Evolutionary conservation across 2,113 vertebrate genomes (phyloP).

Genomic region (Glaucomys volans): DNA sequence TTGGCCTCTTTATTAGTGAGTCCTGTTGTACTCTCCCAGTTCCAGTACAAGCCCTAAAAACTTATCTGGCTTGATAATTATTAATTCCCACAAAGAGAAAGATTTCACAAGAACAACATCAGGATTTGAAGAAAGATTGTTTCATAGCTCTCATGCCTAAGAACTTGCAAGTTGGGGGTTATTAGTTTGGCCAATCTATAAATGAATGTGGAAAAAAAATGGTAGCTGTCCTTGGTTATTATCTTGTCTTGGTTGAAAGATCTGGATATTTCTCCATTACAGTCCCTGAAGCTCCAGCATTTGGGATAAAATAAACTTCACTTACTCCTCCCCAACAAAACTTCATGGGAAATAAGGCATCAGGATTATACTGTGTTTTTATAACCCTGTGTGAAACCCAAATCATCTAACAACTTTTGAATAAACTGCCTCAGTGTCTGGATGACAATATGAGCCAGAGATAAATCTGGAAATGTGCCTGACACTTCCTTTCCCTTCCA

Average conservation of each 20-base stretch:
- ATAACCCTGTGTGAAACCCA: conserved; percentile 39
- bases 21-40: not conserved
- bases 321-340: not conserved
- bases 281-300: not conserved
- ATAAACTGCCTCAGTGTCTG: conserved; percentile 14
- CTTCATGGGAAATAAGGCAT: conserved; percentile 62
- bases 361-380: conserved; percentile 40
- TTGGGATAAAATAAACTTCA: not conserved
- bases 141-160: not conserved
- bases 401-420: conserved; percentile 39
- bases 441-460: not conserved
- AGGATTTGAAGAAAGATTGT: not conserved
- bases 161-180: not conserved
- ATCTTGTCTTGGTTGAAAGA: not conserved
- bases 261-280: not conserved
- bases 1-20: not conserved
- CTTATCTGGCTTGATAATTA: not conserved
- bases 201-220: not conserved
- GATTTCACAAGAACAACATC: not conserved
- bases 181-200: not conserved
- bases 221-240: not conserved
- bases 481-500: not conserved
- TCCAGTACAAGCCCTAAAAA: not conserved
- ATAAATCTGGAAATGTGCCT: conserved; percentile 37
- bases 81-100: not conserved